Evolutionary conservation across 2,888 invertebrate species (phyloP).

Genomic region (Blastobasis lacticolella): DNA sequence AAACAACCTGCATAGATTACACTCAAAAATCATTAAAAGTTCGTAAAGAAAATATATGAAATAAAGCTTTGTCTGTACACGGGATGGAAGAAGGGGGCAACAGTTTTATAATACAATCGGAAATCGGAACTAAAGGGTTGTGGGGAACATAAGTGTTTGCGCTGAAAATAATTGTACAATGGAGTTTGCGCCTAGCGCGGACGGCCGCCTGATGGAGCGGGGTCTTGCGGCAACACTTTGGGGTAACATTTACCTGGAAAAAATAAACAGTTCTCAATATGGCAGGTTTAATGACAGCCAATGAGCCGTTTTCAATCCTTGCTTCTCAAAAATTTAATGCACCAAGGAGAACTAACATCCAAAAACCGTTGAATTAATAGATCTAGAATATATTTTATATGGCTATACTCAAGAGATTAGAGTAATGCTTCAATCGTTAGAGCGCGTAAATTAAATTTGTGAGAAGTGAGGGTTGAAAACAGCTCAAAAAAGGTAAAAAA

Average conservation of each 20-base stretch:
- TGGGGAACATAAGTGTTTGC: neutral
- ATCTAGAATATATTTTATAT: too few species aligned
- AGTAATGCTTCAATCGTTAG: too few species aligned
- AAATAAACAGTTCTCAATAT: neutral
- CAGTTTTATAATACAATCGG: slow-evolving; percentile 5
- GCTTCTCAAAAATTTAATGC: too few species aligned
- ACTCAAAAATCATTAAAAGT: slow-evolving; percentile 2
- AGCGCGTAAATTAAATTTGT: too few species aligned
- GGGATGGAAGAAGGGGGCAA: slow-evolving; percentile 4
- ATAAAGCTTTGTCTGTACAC: slow-evolving; percentile 7
- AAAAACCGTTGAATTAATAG: too few species aligned
- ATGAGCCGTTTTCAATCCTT: too few species aligned
- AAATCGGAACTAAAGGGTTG: neutral
- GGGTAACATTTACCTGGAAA: slow-evolving; percentile 9
- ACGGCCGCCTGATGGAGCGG: neutral
- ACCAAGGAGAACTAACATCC: too few species aligned
- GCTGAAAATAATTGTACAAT: slow-evolving; percentile 9
- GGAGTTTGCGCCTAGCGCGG: slow-evolving; percentile 7
- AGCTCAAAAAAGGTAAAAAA: too few species aligned
- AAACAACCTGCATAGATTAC: slow-evolving; percentile 6
- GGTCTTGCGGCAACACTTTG: neutral
- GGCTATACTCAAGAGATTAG: too few species aligned
- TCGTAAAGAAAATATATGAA: slow-evolving; percentile 1
- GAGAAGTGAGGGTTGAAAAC: too few species aligned
- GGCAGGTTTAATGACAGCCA: too few species aligned